Evolutionary conservation across 1,140 invertebrate species (phyloP).

Genomic region (Laupala kohalensis): DNA sequence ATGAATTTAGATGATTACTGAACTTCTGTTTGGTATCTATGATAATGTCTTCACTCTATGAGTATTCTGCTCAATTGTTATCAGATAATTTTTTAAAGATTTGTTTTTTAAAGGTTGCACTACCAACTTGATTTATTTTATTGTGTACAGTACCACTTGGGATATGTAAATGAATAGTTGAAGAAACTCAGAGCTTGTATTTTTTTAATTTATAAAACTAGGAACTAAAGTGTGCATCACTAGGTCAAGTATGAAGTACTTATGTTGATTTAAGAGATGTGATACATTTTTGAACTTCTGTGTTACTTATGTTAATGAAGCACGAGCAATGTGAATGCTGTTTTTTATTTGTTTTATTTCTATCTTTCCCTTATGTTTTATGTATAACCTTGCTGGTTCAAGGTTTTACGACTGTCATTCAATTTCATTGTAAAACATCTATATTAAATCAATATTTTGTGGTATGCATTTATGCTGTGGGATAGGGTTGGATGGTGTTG

Average conservation of each 20-base stretch:
- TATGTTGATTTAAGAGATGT: neutral
- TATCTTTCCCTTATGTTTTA: neutral
- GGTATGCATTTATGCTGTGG: neutral
- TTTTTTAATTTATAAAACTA: neutral
- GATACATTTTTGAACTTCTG: neutral
- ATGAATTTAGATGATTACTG: too few relatives aligned
- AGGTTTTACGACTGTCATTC: neutral
- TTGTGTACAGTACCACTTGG: neutral
- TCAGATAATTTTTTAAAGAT: neutral
- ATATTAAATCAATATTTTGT: neutral
- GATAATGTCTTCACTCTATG: too few relatives aligned
- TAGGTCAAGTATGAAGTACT: neutral
- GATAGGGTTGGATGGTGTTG: too few relatives aligned
- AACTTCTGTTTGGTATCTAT: too few relatives aligned
- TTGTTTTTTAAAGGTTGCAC: neutral
- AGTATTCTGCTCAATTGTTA: neutral
- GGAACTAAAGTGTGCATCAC: neutral
- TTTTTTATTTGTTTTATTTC: neutral
- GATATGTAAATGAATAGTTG: neutral
- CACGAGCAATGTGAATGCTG: neutral
- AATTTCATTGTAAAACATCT: neutral
- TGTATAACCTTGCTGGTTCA: neutral
- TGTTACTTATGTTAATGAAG: neutral
- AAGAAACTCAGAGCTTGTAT: neutral
- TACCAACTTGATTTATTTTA: neutral